Evolutionary conservation across 2,113 vertebrate genomes (phyloP), one percentile per base, ranked within the genome.

Genomic region (Leptobrachium leishanense): DNA sequence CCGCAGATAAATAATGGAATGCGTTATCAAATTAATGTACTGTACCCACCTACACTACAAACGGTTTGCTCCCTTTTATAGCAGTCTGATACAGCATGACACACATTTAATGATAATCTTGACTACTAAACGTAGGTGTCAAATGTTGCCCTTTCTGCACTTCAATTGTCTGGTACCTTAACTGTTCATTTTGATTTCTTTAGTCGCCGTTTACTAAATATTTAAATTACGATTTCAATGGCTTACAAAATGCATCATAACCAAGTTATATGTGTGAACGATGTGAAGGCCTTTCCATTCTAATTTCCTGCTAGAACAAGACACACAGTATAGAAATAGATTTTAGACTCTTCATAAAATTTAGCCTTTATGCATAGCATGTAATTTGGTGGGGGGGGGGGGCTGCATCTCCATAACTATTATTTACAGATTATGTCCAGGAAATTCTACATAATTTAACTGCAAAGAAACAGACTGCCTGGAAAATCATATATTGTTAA

Each of bases 381-480:
- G 8, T 76, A 82, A 78, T 87, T 85, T 46, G 53, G 39, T 31
- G 68, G 20, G 20, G 76, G 73, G 76, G 73, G 64, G 81, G 88
- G 84, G 13, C 12, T 68, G 6, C 31, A 6, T 0, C 78, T 71
- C 78, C 62, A 0, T 59, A 84, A 63, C 43, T 77, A 55, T 82
- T 74, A 79, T 31, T 81, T 83, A 66, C 41, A 81, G 64, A 53
- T 64, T 2, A 1, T 57, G 4, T 81, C 68, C 43, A 81, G 79
- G 67, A 84, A 83, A 84, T 83, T 70, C 57, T 50, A 75, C 2
- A 39, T 5, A 31, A 64, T 68, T 69, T 76, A 66, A 69, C 50
- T 68, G 57, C 65, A 71, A 82, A 77, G 11, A 20, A 70, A 79
- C 62, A 82, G 83, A 68, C 10, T 4, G 68, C 39, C 59, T 41